These are phyloP conservation scores for Punctoribates punctum DNA, from an alignment of 2,888 invertebrate species.

Conservation along the genomic window DNA sequence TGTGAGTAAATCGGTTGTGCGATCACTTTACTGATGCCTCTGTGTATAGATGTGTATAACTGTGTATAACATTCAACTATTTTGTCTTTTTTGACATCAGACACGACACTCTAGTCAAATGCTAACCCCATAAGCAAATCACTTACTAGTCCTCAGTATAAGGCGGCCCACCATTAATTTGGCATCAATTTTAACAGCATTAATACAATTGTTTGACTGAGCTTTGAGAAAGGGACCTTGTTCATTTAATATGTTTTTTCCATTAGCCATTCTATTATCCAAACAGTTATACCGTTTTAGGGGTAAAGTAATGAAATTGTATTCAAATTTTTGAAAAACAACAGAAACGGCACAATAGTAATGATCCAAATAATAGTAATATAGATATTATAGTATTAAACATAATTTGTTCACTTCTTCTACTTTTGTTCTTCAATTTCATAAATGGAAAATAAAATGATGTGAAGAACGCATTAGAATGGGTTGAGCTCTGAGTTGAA, in stretches of 20 bases:
- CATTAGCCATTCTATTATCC: neutral
- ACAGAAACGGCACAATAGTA: conserved; percentile 1
- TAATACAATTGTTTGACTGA: too few species aligned
- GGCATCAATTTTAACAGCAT: neutral
- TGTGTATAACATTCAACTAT: conserved; percentile 35
- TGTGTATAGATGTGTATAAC: conserved; percentile 6
- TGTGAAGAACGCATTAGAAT: conserved; percentile 12
- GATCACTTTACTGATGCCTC: conserved; percentile 22
- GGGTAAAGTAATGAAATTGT: too few species aligned
- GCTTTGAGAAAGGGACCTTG: too few species aligned
- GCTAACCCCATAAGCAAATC: conserved; percentile 34
- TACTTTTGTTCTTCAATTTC: conserved; percentile 29
- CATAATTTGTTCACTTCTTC: conserved; percentile 21
- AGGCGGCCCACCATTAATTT: conserved; percentile 12
- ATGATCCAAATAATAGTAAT: conserved; percentile 10
- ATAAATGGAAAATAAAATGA: conserved; percentile 15
- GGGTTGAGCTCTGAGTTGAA: conserved; percentile 28
- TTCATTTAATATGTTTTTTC: neutral
- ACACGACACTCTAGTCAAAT: conserved; percentile 30
- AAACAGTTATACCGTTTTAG: conserved; percentile 18
- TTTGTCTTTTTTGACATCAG: conserved; percentile 37
- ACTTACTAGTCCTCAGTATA: conserved; percentile 18
- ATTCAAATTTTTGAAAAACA: conserved; percentile 23
- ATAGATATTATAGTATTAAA: conserved; percentile 20
- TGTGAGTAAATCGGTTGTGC: conserved; percentile 14